Conservation (phyloP, 2,113 vertebrate species). For the Halichoerus grypus region DNA sequence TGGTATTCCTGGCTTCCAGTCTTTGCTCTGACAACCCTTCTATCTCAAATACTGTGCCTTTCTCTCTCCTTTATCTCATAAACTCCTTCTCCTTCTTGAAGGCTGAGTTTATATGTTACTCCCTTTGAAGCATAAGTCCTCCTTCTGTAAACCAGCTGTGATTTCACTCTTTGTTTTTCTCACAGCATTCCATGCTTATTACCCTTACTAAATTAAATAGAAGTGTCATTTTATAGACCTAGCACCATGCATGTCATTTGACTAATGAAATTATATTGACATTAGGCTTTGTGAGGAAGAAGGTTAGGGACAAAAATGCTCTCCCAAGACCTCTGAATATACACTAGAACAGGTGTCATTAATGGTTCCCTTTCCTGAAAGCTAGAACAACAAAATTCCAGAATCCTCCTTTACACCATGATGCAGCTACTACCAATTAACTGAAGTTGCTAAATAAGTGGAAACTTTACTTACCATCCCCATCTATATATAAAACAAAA, state of each 20-base stretch:
- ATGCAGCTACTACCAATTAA: neutral
- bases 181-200: neutral
- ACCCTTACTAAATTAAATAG: neutral
- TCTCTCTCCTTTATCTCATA: neutral
- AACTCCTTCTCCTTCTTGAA: neutral
- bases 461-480: neutral
- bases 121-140: neutral
- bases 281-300: neutral
- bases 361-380: constrained; percentile 2
- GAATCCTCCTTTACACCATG: neutral
- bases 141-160: neutral
- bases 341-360: neutral
- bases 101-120: neutral
- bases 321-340: constrained; percentile 5
- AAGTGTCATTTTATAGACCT: neutral
- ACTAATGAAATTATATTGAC: neutral
- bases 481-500: neutral
- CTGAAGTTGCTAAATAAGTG: neutral
- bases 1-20: neutral
- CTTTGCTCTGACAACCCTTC: neutral
- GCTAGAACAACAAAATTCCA: neutral
- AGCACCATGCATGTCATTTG: neutral
- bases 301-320: neutral
- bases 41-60: neutral
- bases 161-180: neutral